These are phyloP conservation scores for Colletes gigas DNA, from an alignment of 1,140 invertebrate species.

Conservation along the genomic window DNA sequence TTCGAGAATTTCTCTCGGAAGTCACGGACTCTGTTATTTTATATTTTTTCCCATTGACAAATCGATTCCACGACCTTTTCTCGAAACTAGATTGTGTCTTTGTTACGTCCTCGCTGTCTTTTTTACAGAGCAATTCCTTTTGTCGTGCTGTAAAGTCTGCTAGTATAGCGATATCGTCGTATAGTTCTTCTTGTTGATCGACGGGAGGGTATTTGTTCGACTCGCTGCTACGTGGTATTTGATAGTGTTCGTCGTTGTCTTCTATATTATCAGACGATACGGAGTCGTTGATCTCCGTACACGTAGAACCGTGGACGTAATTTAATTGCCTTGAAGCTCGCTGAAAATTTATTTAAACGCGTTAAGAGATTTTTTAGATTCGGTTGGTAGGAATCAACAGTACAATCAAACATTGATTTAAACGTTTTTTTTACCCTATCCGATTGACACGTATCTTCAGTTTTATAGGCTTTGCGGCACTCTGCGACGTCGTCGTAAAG, in stretches of 20 bases:
- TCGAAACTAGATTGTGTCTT: conserved; percentile 31
- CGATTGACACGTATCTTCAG: conserved; percentile 5
- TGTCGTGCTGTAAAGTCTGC: conserved; percentile 63
- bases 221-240: conserved; percentile 63
- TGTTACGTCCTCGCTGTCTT: conserved; percentile 8
- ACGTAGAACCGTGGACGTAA: too few species aligned
- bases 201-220: neutral
- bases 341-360: neutral
- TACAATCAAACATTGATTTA: neutral
- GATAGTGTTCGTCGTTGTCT: conserved; percentile 68
- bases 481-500: conserved; percentile 67
- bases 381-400: too few species aligned
- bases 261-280: neutral
- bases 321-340: neutral
- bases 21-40: conserved; percentile 17
- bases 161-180: conserved; percentile 72
- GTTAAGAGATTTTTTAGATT: neutral
- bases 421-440: neutral
- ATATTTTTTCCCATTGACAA: conserved; percentile 62
- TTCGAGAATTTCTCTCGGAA: conserved; percentile 40
- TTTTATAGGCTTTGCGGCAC: conserved; percentile 8
- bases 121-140: conserved; percentile 48
- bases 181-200: conserved; percentile 61
- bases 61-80: conserved; percentile 71
- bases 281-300: neutral